Conservation (phyloP, 2,797 vertebrate genomes). For the Nannoperca obscura region DNA sequence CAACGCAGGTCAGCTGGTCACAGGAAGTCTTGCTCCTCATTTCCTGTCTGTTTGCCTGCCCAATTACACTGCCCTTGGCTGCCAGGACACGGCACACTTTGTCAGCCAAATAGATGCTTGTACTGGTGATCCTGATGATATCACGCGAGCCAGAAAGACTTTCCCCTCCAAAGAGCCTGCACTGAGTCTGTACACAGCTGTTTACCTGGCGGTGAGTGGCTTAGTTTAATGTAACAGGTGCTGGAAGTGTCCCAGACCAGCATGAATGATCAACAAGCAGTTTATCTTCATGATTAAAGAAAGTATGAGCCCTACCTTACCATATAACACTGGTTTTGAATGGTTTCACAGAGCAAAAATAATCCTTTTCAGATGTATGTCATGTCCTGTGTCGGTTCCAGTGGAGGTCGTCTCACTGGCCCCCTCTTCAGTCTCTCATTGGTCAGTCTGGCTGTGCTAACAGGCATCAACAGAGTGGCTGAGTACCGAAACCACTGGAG, state of each 20-base stretch:
- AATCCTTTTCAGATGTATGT: slow-evolving; percentile 82
- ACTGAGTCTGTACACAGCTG: slow-evolving; percentile 91
- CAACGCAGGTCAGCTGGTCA: slow-evolving; percentile 91
- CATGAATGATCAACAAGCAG: not conserved
- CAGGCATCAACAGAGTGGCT: slow-evolving; percentile 94
- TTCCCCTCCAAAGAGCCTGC: slow-evolving; percentile 97
- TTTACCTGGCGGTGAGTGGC: slow-evolving; percentile 93
- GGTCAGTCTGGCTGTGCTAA: slow-evolving; percentile 92
- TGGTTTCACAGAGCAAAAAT: not conserved
- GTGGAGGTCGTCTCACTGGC: slow-evolving; percentile 90
- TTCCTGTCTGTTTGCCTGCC: slow-evolving; percentile 88
- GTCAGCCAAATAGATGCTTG: slow-evolving; percentile 91
- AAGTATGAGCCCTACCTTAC: not conserved
- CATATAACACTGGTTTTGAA: not conserved
- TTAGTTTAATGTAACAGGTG: not conserved
- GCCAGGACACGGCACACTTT: slow-evolving; percentile 88
- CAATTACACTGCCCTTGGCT: slow-evolving; percentile 93
- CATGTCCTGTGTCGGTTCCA: slow-evolving; percentile 90
- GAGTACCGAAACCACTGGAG: slow-evolving; percentile 97
- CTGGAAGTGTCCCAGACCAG: not conserved
- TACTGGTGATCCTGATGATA: slow-evolving; percentile 90
- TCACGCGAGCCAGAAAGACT: slow-evolving; percentile 91
- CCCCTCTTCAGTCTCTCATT: slow-evolving; percentile 91
- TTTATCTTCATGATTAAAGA: not conserved
- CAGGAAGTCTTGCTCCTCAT: slow-evolving; percentile 73